These are phyloP conservation scores for Euwallacea fornicatus DNA, from an alignment of 1,140 invertebrate species.

Conservation along the genomic window DNA sequence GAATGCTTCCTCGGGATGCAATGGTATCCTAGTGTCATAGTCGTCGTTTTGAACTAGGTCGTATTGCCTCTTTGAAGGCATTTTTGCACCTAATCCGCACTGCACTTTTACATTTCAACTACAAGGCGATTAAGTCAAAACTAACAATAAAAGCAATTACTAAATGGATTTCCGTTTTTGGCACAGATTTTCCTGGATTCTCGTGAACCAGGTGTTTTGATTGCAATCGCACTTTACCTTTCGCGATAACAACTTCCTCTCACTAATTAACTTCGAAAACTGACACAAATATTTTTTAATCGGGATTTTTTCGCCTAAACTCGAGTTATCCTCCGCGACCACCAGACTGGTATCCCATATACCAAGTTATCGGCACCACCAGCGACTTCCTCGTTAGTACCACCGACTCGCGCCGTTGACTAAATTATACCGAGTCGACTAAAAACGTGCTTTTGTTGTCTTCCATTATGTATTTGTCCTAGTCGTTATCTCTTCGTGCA, in stretches of 20 bases:
- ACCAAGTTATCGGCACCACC: constrained; percentile 20
- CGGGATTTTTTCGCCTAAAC: no score
- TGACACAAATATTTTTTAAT: no score
- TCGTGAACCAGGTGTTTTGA: no score
- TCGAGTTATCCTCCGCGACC: constrained; percentile 5
- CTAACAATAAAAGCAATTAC: background rate
- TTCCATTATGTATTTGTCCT: constrained; percentile 14
- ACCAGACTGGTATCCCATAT: constrained; percentile 16
- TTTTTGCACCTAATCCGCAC: constrained; percentile 53
- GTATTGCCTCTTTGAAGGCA: constrained; percentile 89
- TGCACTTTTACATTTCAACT: constrained; percentile 5
- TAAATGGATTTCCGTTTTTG: background rate
- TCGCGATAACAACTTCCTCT: no score
- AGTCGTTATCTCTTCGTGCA: constrained; percentile 21
- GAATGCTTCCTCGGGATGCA: constrained; percentile 95
- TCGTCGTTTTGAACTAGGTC: constrained; percentile 94
- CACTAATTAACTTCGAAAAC: no score
- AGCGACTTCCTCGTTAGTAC: constrained; percentile 22
- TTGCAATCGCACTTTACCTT: no score
- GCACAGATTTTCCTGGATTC: background rate
- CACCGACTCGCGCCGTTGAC: constrained; percentile 17
- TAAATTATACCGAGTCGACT: constrained; percentile 25
- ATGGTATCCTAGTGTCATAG: constrained; percentile 88
- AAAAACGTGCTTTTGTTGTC: constrained; percentile 25
- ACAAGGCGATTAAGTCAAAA: background rate